phyloP scores from a whole-genome alignment of 2,797 vertebrate species.

The Artibeus jamaicensis region DNA sequence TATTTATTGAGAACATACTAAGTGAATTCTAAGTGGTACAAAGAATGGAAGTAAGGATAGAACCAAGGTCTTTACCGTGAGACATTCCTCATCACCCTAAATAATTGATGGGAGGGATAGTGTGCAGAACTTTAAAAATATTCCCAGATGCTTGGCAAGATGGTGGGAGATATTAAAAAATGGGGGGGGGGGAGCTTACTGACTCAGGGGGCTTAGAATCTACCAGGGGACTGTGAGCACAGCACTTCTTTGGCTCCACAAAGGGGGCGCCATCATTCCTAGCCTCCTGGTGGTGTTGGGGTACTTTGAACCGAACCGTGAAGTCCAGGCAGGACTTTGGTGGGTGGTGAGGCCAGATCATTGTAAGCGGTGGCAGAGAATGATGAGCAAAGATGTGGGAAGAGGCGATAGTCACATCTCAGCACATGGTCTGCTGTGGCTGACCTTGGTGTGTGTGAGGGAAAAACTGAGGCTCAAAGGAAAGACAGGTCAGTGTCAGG shows the following conservation, averaged over 20 bases:
- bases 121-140: not conserved
- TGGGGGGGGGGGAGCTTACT: not conserved
- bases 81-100: not conserved
- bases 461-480: not conserved
- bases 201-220: not conserved
- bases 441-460: not conserved
- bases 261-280: accelerated
- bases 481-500: accelerated
- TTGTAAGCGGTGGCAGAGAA: not conserved
- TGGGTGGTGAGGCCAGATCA: not conserved
- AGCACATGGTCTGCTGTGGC: not conserved
- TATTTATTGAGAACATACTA: not conserved
- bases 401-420: accelerated
- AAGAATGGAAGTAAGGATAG: not conserved
- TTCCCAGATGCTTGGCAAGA: not conserved
- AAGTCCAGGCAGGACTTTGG: not conserved
- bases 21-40: not conserved
- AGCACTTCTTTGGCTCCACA: not conserved
- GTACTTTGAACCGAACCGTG: not conserved
- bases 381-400: not conserved
- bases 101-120: not conserved
- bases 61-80: not conserved
- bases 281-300: not conserved
- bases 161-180: not conserved
- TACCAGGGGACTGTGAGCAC: accelerated